Conservation (phyloP, 2,888 invertebrate genomes). For the Drosophila neutralis region DNA sequence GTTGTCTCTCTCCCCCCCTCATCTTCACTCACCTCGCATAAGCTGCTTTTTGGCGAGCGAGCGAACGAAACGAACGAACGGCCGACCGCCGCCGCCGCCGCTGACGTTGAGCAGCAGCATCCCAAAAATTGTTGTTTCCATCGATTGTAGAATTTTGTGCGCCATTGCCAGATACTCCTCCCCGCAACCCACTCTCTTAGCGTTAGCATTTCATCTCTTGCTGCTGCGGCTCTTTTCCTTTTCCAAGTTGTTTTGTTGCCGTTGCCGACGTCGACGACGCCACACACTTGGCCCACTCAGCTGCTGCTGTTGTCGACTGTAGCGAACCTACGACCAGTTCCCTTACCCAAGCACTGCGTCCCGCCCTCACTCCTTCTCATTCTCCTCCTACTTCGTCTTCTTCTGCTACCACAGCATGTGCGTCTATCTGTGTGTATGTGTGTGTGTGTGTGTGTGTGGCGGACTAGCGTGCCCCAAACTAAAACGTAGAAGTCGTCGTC, state of each 20-base stretch:
- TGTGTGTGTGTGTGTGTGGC: conserved; percentile 38
- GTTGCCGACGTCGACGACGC: conserved; percentile 40
- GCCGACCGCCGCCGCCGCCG: conserved; percentile 29
- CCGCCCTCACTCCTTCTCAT: conserved; percentile 48
- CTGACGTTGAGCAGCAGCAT: conserved; percentile 46
- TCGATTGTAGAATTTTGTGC: conserved; percentile 65
- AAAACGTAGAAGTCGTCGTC: conserved; percentile 55
- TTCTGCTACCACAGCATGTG: conserved; percentile 13
- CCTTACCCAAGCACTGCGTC: conserved; percentile 46
- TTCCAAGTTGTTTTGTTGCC: conserved; percentile 65
- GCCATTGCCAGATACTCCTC: conserved; percentile 23
- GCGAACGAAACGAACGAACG: conserved; percentile 37
- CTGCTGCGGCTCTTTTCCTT: conserved; percentile 64
- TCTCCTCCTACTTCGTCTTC: not conserved
- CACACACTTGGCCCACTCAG: conserved; percentile 62
- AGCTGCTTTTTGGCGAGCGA: conserved; percentile 41
- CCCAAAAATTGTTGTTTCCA: conserved; percentile 60
- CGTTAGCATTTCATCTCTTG: conserved; percentile 35
- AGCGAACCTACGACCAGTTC: conserved; percentile 79
- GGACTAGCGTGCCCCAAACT: conserved; percentile 66
- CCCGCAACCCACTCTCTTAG: conserved; percentile 1
- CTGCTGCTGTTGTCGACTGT: conserved; percentile 49
- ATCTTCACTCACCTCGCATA: conserved; percentile 19
- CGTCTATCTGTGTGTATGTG: conserved; percentile 16
- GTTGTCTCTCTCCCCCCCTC: conserved; percentile 8